Evolutionary conservation across 92 coral and sea anemone species (phyloP).

Genomic region (Palythoa grandiflora): DNA sequence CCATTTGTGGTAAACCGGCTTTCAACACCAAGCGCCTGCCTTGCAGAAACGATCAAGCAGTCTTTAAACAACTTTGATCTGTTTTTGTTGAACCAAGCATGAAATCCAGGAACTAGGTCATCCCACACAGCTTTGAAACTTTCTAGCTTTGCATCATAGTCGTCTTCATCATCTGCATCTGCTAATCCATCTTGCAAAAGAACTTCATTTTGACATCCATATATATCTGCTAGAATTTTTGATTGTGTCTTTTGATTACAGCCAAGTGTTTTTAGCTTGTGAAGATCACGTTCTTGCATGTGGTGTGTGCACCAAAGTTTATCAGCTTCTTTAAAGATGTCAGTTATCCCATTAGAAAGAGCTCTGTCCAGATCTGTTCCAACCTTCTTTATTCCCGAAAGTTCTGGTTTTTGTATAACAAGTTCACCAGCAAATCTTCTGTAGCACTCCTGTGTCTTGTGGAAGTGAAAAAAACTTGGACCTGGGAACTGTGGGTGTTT

Average conservation of each 20-base stretch:
- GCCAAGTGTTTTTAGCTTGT: constrained; percentile 65
- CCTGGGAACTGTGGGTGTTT: constrained; percentile 46
- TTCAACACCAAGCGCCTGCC: not conserved
- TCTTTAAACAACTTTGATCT: constrained; percentile 57
- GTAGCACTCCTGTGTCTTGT: constrained; percentile 45
- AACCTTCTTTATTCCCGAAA: constrained; percentile 42
- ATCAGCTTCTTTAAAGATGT: constrained; percentile 67
- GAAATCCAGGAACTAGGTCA: constrained; percentile 52
- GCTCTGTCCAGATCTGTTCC: constrained; percentile 76
- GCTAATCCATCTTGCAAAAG: constrained; percentile 61
- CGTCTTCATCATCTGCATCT: constrained; percentile 61
- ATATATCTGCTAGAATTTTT: constrained; percentile 62
- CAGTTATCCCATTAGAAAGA: constrained; percentile 57
- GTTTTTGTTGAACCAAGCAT: constrained; percentile 58
- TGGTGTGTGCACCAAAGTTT: constrained; percentile 73
- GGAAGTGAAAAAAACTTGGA: constrained; percentile 41
- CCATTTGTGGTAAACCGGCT: constrained; percentile 4
- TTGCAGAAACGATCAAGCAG: constrained; percentile 55
- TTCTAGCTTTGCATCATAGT: constrained; percentile 52
- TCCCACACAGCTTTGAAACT: constrained; percentile 60
- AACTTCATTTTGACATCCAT: constrained; percentile 58
- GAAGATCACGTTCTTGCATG: constrained; percentile 57
- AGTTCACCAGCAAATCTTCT: constrained; percentile 45
- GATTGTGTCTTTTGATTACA: constrained; percentile 54
- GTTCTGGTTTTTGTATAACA: constrained; percentile 45